Conservation (phyloP, 2,113 vertebrate genomes). For the Prunella fulvescens region DNA sequence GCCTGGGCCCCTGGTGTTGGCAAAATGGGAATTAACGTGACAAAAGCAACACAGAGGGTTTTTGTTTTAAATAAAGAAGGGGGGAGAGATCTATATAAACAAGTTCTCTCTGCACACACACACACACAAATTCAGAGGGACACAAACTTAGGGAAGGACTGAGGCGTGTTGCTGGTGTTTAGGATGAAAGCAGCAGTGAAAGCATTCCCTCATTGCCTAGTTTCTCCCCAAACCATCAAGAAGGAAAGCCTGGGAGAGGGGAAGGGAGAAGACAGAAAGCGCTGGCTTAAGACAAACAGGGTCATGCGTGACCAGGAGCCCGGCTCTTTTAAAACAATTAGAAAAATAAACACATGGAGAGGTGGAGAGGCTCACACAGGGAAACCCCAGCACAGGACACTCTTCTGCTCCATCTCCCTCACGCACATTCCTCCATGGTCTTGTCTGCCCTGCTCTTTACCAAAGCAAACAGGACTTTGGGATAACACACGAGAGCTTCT, state of each 20-base stretch:
- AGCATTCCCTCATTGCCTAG: not conserved
- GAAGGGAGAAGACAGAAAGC: not conserved
- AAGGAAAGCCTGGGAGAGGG: not conserved
- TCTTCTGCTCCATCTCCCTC: slow-evolving; percentile 41
- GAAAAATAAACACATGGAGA: slow-evolving; percentile 25
- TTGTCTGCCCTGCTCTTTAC: slow-evolving; percentile 58
- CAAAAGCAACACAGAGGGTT: slow-evolving; percentile 96
- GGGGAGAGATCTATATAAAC: slow-evolving; percentile 91
- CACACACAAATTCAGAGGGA: slow-evolving; percentile 48
- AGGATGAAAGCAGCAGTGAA: slow-evolving; percentile 32
- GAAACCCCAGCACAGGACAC: slow-evolving; percentile 41
- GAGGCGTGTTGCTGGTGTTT: slow-evolving; percentile 3
- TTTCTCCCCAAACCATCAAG: not conserved
- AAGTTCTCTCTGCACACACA: slow-evolving; percentile 76
- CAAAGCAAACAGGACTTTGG: slow-evolving; percentile 83
- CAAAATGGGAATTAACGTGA: slow-evolving; percentile 99
- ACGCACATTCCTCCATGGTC: slow-evolving; percentile 65
- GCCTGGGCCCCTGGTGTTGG: slow-evolving; percentile 97
- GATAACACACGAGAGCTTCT: slow-evolving; percentile 89
- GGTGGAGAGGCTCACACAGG: slow-evolving; percentile 22
- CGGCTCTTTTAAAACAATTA: slow-evolving; percentile 63
- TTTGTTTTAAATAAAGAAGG: slow-evolving; percentile 93
- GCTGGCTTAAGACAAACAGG: not conserved
- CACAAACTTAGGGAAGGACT: slow-evolving; percentile 68
- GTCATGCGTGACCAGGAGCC: not conserved